Conservation (phyloP, 2,888 invertebrate species). For the Hoplodrina blanda region DNA sequence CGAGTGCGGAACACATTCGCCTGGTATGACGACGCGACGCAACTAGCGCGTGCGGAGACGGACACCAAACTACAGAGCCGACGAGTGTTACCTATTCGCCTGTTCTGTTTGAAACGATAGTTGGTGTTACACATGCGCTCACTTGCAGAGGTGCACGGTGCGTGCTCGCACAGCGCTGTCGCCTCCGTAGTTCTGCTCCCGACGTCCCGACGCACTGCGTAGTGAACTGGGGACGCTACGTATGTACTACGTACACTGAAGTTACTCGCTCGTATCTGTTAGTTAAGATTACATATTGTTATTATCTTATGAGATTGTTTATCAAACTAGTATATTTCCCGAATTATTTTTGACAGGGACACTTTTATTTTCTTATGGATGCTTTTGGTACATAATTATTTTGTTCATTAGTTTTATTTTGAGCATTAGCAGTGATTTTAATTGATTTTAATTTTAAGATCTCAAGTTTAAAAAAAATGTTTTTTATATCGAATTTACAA, state of each 20-base stretch:
- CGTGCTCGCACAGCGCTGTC: too few relatives aligned
- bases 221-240: too few relatives aligned
- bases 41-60: not conserved
- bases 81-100: not conserved
- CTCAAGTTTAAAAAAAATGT: conserved; percentile 22
- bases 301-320: conserved; percentile 44
- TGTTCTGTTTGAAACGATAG: not conserved
- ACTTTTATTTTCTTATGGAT: not conserved
- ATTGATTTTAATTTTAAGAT: conserved; percentile 22
- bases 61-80: conserved; percentile 8
- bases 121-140: too few relatives aligned
- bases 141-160: too few relatives aligned
- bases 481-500: not conserved
- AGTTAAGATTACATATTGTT: conserved; percentile 17
- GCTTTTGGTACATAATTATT: conserved; percentile 24
- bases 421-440: conserved; percentile 16
- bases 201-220: too few relatives aligned
- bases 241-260: too few relatives aligned
- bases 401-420: conserved; percentile 36
- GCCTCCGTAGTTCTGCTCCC: too few relatives aligned
- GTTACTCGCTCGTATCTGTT: conserved; percentile 17
- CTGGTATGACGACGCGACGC: not conserved
- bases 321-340: conserved; percentile 27
- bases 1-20: conserved; percentile 6
- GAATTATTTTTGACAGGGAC: conserved; percentile 51